A percentile compares a stretch with the other conserved stretches of the same genome.
Conservation (phyloP, 2,113 vertebrate species). For the Dromiciops gliroides region DNA sequence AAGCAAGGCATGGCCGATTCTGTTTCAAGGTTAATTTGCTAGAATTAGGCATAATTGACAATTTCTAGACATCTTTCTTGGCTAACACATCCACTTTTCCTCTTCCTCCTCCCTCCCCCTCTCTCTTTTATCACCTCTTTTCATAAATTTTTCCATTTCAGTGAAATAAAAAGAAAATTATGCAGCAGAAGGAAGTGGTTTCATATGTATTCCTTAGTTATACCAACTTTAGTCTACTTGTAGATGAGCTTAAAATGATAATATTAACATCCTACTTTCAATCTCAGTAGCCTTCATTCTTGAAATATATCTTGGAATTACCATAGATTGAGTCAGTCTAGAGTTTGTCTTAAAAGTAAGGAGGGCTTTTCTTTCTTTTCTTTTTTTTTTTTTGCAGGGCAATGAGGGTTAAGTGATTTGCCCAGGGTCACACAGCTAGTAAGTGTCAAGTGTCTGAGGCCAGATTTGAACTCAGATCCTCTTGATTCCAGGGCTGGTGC, state of each 20-base stretch:
- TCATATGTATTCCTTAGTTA: background rate
- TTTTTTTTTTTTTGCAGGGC: no score
- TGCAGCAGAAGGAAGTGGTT: background rate
- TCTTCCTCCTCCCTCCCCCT: background rate
- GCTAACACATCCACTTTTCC: background rate
- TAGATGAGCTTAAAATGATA: background rate
- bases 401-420: no score
- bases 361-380: background rate
- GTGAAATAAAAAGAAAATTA: background rate
- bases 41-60: background rate
- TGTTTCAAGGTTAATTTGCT: slow-evolving; percentile 10
- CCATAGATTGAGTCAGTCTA: background rate
- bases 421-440: no score
- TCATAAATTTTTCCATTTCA: background rate
- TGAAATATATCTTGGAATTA: background rate
- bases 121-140: background rate
- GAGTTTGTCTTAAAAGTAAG: background rate
- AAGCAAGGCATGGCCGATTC: background rate
- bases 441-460: no score
- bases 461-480: no score
- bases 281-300: background rate
- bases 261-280: background rate
- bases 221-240: background rate
- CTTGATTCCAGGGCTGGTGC: no score
- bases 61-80: slow-evolving; percentile 57